phyloP scores from a whole-genome alignment of 1,140 invertebrate species.

The Saccostrea echinata region DNA sequence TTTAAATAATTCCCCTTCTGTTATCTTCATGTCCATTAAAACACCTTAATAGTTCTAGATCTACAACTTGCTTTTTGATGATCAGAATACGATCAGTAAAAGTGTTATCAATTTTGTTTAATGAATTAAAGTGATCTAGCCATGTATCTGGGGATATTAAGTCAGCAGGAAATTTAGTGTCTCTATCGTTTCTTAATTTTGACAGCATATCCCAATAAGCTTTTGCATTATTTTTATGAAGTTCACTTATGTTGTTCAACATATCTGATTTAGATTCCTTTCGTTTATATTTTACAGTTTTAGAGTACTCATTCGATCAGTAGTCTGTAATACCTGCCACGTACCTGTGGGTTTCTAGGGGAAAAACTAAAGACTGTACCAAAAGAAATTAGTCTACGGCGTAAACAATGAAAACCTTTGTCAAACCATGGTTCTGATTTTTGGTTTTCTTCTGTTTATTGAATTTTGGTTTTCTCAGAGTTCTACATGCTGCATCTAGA shows the following conservation, averaged over 20 bases:
- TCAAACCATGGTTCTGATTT: no score
- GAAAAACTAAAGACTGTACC: no score
- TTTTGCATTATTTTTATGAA: not conserved
- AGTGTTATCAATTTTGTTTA: not conserved
- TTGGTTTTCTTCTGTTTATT: no score
- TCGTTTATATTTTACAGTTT: no score
- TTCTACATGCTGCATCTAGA: no score
- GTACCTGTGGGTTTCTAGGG: no score
- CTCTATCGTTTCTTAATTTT: not conserved
- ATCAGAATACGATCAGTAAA: not conserved
- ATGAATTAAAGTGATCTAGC: not conserved
- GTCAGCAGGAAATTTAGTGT: not conserved
- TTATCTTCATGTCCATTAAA: not conserved
- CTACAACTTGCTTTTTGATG: no score
- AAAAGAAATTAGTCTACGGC: no score
- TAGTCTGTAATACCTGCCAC: no score
- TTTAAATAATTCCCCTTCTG: slow-evolving; percentile 10
- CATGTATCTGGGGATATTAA: not conserved
- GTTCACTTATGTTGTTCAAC: not conserved
- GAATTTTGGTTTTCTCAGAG: no score
- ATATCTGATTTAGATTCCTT: not conserved
- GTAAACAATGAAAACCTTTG: no score
- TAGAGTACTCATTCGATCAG: no score
- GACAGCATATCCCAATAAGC: not conserved
- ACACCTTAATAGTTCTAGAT: not conserved